These are phyloP conservation scores for Leucoptera coffeella DNA, from an alignment of 2,888 invertebrate species.

Conservation along the genomic window DNA sequence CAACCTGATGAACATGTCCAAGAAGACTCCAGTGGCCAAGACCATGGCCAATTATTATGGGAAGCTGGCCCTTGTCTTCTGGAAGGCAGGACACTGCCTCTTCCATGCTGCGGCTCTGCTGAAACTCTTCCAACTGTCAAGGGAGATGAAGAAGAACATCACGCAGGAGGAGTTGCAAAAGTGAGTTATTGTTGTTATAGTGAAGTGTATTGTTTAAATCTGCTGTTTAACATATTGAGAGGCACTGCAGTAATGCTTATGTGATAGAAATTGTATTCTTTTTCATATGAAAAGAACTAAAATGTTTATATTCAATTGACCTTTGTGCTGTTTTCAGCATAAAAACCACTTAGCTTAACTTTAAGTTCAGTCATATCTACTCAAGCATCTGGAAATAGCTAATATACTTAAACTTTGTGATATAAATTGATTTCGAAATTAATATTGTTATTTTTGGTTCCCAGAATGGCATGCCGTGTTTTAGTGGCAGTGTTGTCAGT, in stretches of 20 bases:
- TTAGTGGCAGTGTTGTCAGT: conserved; percentile 92
- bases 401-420: too few species aligned
- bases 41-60: conserved; percentile 99
- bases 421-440: too few species aligned
- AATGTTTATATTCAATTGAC: neutral
- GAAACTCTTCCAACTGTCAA: conserved; percentile 87
- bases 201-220: too few species aligned
- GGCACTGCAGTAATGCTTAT: too few species aligned
- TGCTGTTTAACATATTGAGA: too few species aligned
- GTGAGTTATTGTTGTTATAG: too few species aligned
- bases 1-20: conserved; percentile 91
- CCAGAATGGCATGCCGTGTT: conserved; percentile 90
- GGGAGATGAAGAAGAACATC: conserved; percentile 96
- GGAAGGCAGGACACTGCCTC: conserved; percentile 96
- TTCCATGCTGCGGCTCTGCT: conserved; percentile 97
- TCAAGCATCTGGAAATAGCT: too few species aligned
- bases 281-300: too few species aligned
- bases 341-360: too few species aligned
- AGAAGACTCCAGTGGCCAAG: conserved; percentile 93
- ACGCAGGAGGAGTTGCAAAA: conserved; percentile 88
- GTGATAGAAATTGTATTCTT: too few species aligned
- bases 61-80: conserved; percentile 96
- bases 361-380: too few species aligned
- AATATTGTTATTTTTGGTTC: neutral
- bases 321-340: too few species aligned